Conservation (phyloP, 2,797 vertebrate species). For the Ciconia nigra region DNA sequence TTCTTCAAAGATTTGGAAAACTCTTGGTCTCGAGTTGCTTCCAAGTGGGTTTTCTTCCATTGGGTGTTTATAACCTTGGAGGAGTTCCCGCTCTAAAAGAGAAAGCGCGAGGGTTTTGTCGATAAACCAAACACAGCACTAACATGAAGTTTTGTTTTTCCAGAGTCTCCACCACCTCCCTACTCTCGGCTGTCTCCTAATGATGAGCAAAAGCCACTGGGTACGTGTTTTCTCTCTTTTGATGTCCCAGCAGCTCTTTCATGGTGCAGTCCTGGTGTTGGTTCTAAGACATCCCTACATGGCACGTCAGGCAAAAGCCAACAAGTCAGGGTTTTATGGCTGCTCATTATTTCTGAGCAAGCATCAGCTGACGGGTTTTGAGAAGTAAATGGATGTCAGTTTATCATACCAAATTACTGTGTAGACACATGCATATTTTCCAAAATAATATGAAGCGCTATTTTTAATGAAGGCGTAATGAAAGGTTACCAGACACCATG, state of each 20-base stretch:
- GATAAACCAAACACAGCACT: background rate
- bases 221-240: background rate
- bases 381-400: background rate
- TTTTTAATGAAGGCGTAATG: conserved; percentile 53
- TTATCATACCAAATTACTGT: conserved; percentile 4
- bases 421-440: conserved; percentile 20
- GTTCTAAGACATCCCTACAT: background rate
- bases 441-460: conserved; percentile 6
- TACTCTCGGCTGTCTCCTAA: conserved; percentile 78
- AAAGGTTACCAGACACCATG: background rate
- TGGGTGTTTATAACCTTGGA: background rate
- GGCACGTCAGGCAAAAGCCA: background rate
- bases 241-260: background rate
- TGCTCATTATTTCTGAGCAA: conserved; percentile 54
- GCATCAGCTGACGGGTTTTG: conserved; percentile 13
- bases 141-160: conserved; percentile 73
- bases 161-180: conserved; percentile 98
- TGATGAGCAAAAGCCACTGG: conserved; percentile 41
- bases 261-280: background rate
- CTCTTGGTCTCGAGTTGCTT: background rate
- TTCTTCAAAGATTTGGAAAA: background rate
- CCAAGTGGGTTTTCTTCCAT: background rate
- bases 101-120: fast-evolving
- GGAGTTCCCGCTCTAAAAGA: background rate
- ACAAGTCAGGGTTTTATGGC: background rate